phyloP scores from a whole-genome alignment of 1,140 invertebrate species.

The Apolygus lucorum region DNA sequence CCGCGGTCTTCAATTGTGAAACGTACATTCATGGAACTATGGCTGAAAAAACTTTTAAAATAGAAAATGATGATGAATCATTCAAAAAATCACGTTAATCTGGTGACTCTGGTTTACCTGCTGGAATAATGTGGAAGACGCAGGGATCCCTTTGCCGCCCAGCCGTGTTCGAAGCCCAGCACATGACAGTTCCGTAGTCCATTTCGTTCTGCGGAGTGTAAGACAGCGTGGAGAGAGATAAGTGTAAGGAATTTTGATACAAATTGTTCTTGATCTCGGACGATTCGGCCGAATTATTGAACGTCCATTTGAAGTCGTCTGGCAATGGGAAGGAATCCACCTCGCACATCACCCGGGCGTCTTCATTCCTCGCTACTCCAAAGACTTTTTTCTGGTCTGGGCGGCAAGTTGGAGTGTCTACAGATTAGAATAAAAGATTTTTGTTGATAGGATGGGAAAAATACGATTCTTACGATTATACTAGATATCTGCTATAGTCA shows the following conservation, averaged over 20 bases:
- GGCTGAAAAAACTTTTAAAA: not conserved
- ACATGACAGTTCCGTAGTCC: slow-evolving; percentile 63
- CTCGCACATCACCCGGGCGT: slow-evolving; percentile 68
- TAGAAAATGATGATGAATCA: not conserved
- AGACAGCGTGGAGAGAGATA: slow-evolving; percentile 52
- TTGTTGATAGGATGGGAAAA: not conserved
- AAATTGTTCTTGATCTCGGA: slow-evolving; percentile 59
- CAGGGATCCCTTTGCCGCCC: slow-evolving; percentile 59
- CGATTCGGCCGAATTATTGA: slow-evolving; percentile 77
- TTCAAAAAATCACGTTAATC: no score
- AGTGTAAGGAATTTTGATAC: slow-evolving; percentile 50
- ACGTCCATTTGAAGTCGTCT: slow-evolving; percentile 76
- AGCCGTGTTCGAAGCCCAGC: slow-evolving; percentile 55
- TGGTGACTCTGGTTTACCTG: no score
- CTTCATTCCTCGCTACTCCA: slow-evolving; percentile 74
- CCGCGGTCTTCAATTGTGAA: no score
- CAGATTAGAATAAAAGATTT: slow-evolving; percentile 30
- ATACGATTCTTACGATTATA: not conserved
- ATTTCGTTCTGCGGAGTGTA: slow-evolving; percentile 70
- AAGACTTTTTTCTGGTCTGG: slow-evolving; percentile 69
- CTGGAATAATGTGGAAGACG: slow-evolving; percentile 61
- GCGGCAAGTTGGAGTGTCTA: slow-evolving; percentile 79
- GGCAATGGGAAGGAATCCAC: slow-evolving; percentile 79
- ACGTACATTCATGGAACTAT: not conserved
- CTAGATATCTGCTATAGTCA: no score